These are phyloP conservation scores for Cephalopterus ornatus DNA, from an alignment of 2,113 vertebrate species.

Conservation along the genomic window DNA sequence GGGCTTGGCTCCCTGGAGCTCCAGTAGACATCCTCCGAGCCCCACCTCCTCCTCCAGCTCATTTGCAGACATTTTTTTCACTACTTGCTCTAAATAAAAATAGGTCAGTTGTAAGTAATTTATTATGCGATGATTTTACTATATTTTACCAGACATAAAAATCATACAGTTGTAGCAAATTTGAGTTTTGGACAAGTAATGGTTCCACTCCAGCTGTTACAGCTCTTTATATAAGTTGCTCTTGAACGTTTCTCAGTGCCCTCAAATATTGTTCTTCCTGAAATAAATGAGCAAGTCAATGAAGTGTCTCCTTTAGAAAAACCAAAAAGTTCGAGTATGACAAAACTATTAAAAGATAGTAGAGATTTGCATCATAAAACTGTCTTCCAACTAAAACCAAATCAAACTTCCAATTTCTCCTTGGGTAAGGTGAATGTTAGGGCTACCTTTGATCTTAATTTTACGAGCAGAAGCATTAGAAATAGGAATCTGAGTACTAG, in stretches of 20 bases:
- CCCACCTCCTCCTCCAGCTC: background rate
- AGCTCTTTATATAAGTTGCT: background rate
- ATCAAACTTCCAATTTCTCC: background rate
- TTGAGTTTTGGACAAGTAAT: slow-evolving; percentile 3
- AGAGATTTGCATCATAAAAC: background rate
- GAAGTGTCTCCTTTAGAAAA: background rate
- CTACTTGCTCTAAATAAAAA: slow-evolving; percentile 33
- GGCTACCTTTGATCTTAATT: background rate
- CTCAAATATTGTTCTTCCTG: background rate
- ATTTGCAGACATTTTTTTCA: slow-evolving; percentile 7
- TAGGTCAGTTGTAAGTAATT: slow-evolving; percentile 51
- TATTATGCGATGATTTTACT: slow-evolving; percentile 14
- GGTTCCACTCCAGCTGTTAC: background rate
- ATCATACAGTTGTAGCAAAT: background rate
- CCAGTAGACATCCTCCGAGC: background rate
- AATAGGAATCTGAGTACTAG: background rate
- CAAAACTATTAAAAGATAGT: background rate
- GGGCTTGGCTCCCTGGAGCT: background rate
- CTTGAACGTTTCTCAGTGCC: background rate
- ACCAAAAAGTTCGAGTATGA: background rate
- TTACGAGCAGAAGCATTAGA: background rate
- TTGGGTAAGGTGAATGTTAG: background rate
- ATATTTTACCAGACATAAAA: slow-evolving; percentile 23
- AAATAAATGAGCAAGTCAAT: background rate
- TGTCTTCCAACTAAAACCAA: background rate